Percentiles rank a stretch among this genome's conserved stretches.
Evolutionary conservation across 2,113 vertebrate genomes (phyloP).

Genomic region (Gavialis gangeticus): DNA sequence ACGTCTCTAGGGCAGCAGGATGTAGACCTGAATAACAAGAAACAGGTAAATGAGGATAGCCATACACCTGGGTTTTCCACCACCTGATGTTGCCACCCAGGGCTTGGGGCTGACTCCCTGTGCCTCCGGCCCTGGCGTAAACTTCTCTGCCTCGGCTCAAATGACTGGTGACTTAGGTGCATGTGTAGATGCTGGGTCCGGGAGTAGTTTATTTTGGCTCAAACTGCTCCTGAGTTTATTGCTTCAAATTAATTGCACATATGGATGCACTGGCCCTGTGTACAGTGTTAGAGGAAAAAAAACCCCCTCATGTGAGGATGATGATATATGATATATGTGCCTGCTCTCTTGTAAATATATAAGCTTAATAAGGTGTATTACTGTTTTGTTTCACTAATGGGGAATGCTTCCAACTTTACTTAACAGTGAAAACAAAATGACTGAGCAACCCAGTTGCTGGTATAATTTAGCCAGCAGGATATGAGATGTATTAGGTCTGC

Average conservation of each 20-base stretch:
- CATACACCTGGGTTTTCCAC: neutral
- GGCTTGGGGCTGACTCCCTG: too few species aligned
- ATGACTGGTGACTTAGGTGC: too few species aligned
- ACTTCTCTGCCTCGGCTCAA: too few species aligned
- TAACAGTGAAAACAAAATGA: neutral
- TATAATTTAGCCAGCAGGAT: neutral
- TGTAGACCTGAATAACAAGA: neutral
- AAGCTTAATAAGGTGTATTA: neutral
- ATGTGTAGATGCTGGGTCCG: too few species aligned
- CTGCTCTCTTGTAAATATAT: neutral
- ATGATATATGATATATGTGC: neutral
- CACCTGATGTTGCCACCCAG: too few species aligned
- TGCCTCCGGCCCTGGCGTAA: too few species aligned
- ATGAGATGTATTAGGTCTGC: too few species aligned
- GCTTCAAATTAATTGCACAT: too few species aligned
- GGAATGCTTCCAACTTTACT: neutral
- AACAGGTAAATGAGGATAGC: neutral
- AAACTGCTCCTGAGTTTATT: too few species aligned
- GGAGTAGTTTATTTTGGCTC: too few species aligned
- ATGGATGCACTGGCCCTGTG: neutral
- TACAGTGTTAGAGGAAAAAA: neutral
- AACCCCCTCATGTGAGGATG: too few species aligned
- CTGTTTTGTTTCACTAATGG: constrained; percentile 35
- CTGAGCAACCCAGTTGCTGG: neutral
- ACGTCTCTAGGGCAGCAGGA: neutral